Percentiles rank a stretch among this genome's conserved stretches.
Evolutionary conservation across 2,113 vertebrate species (phyloP).

Genomic region (Cervus canadensis): DNA sequence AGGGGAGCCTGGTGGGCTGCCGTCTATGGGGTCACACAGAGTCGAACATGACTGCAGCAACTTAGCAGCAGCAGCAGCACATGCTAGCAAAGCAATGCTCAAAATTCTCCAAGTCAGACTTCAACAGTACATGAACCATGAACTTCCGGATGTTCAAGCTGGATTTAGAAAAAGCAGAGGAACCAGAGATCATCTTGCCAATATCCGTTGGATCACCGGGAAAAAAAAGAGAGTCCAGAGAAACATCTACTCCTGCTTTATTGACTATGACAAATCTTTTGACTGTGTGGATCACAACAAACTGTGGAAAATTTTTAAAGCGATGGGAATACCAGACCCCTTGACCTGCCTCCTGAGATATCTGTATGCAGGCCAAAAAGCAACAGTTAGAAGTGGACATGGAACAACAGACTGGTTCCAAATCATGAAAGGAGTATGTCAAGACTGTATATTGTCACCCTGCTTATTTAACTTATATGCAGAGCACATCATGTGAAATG

Average conservation of each 20-base stretch:
- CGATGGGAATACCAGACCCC: neutral
- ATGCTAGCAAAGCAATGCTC: neutral
- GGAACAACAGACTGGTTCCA: neutral
- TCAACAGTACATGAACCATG: neutral
- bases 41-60: too few species aligned
- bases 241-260: neutral
- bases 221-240: neutral
- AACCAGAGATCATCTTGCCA: neutral
- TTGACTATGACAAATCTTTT: neutral
- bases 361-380: neutral
- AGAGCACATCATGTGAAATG: neutral
- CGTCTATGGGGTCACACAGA: too few species aligned
- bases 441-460: neutral
- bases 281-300: neutral
- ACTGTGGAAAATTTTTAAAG: neutral
- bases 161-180: neutral
- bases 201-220: accelerated
- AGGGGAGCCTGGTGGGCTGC: too few species aligned
- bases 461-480: neutral
- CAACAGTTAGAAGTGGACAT: neutral
- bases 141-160: neutral
- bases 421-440: neutral
- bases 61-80: too few species aligned
- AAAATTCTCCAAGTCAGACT: neutral
- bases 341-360: neutral